Conservation (phyloP, 37 sponge, comb jelly and placozoan genomes). For the Haliclona indistincta region DNA sequence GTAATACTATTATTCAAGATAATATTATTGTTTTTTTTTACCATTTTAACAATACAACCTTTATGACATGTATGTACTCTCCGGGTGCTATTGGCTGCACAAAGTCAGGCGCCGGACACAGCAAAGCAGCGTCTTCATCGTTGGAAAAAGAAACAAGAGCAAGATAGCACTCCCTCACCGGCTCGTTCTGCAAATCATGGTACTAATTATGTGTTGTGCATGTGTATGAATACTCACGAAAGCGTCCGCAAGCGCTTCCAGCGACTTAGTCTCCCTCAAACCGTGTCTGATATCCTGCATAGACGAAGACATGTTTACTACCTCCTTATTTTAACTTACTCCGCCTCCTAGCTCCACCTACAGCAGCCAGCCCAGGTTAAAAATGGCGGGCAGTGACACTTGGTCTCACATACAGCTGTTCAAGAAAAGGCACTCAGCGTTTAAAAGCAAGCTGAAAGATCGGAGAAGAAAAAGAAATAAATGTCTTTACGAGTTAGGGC, state of each 20-base stretch:
- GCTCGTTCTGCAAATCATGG: background rate
- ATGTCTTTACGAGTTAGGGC: background rate
- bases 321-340: no score
- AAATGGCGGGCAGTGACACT: constrained; percentile 6
- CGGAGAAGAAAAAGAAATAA: constrained; percentile 9
- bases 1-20: no score
- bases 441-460: background rate
- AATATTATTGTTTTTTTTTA: no score
- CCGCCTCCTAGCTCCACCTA: no score
- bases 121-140: background rate
- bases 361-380: no score
- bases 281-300: background rate
- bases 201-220: background rate
- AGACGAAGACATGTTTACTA: background rate
- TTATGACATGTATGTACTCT: constrained; percentile 44
- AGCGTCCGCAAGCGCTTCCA: constrained; percentile 30
- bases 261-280: background rate
- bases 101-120: constrained; percentile 9
- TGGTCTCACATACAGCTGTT: constrained; percentile 15
- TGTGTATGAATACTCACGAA: constrained; percentile 14
- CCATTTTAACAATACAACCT: no score
- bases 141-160: background rate
- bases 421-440: constrained; percentile 1
- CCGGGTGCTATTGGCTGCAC: background rate
- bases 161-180: background rate